These are phyloP conservation scores for Potamarius usumacintae DNA, from an alignment of 2,113 vertebrate genomes.

Conservation along the genomic window DNA sequence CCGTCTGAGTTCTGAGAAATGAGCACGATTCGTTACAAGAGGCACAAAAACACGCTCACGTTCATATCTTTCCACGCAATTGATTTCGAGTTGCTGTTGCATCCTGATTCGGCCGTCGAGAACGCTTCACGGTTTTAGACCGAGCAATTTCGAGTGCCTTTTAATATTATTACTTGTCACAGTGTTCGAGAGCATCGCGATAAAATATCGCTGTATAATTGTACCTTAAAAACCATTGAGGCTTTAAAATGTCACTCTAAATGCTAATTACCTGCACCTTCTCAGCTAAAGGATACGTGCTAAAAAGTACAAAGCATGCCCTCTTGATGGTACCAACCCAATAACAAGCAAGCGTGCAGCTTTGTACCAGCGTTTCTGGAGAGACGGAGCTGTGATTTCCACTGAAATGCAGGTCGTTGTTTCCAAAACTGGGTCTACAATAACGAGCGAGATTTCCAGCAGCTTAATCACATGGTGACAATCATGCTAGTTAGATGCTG, in stretches of 20 bases:
- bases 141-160: not conserved
- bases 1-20: not conserved
- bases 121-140: not conserved
- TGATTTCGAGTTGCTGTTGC: not conserved
- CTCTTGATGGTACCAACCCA: not conserved
- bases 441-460: conserved; percentile 47
- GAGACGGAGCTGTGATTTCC: conserved; percentile 28
- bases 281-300: not conserved
- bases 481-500: conserved; percentile 43
- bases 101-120: not conserved
- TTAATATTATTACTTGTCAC: not conserved
- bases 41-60: not conserved
- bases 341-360: not conserved
- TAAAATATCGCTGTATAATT: not conserved
- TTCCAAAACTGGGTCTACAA: conserved; percentile 22
- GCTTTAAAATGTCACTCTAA: not conserved
- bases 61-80: not conserved
- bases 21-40: not conserved
- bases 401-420: conserved; percentile 31
- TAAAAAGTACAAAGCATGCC: not conserved
- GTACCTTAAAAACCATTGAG: not conserved
- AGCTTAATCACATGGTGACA: conserved; percentile 52
- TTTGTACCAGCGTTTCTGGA: not conserved
- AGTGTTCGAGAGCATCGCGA: not conserved
- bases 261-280: not conserved